Evolutionary conservation across 2,113 vertebrate species (phyloP).

Genomic region (Ctenodactylus gundi): DNA sequence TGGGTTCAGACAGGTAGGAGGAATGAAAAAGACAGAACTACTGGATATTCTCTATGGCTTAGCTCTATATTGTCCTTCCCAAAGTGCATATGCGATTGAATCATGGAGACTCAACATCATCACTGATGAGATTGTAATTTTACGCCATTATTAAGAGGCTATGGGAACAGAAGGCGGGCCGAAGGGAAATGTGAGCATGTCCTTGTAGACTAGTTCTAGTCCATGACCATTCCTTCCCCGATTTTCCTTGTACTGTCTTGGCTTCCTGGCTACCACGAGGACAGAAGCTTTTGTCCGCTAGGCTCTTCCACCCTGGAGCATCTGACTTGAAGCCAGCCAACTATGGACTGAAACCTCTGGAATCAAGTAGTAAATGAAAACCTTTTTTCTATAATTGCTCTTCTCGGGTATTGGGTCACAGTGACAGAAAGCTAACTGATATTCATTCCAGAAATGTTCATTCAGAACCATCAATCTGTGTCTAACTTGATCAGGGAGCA

Average conservation of each 20-base stretch:
- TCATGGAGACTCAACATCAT: neutral
- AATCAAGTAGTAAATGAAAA: neutral
- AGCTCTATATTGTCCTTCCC: neutral
- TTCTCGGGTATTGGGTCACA: neutral
- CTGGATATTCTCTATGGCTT: neutral
- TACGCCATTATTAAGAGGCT: neutral
- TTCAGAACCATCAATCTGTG: neutral
- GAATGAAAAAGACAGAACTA: neutral
- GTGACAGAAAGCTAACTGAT: neutral
- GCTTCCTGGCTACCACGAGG: neutral
- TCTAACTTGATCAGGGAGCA: neutral
- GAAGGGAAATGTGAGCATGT: neutral
- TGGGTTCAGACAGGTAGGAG: neutral
- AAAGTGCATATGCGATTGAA: neutral
- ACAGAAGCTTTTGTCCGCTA: neutral
- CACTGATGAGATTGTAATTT: neutral
- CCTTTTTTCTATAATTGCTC: neutral
- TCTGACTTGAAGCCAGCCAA: neutral
- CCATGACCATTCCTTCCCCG: neutral
- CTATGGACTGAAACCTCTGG: neutral
- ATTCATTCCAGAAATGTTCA: neutral
- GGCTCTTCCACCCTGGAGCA: neutral
- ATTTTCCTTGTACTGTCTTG: neutral
- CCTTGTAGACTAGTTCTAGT: neutral
- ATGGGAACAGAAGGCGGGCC: neutral